These are phyloP conservation scores for Meganola albula DNA, from an alignment of 2,888 invertebrate species.

Conservation along the genomic window DNA sequence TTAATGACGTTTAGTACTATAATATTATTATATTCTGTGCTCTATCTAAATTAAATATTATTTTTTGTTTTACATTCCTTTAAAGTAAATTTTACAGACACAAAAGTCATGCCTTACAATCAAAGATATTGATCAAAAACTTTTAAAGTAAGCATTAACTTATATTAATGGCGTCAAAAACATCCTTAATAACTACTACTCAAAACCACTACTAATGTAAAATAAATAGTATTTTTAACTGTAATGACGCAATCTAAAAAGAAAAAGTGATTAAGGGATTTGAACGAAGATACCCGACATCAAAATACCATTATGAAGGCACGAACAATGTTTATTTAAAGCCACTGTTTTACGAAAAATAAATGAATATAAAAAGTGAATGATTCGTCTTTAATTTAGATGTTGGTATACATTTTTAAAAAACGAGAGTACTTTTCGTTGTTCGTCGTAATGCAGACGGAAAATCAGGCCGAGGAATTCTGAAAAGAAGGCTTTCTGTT, in stretches of 20 bases:
- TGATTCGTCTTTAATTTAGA: constrained; percentile 16
- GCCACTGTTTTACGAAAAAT: constrained; percentile 11
- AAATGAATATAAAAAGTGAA: constrained; percentile 8
- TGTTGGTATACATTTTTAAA: constrained; percentile 22
- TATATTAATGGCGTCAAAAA: too few species aligned
- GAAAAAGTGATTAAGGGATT: constrained; percentile 29
- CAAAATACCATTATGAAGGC: constrained; percentile 29
- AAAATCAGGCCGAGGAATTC: constrained; percentile 8
- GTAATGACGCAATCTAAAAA: constrained; percentile 26
- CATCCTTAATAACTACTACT: too few species aligned
- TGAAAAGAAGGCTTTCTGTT: constrained; percentile 1
- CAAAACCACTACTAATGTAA: constrained; percentile 23
- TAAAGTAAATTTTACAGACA: too few species aligned
- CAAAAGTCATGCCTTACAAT: too few species aligned
- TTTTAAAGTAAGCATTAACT: too few species aligned
- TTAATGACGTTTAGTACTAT: too few species aligned
- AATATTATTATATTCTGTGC: too few species aligned
- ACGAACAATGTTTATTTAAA: constrained; percentile 24
- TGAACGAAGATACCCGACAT: constrained; percentile 23
- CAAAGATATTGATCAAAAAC: too few species aligned
- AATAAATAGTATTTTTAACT: constrained; percentile 24
- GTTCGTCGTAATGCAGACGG: constrained; percentile 16
- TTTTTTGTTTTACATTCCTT: too few species aligned
- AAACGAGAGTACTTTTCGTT: constrained; percentile 29
- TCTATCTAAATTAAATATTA: too few species aligned